Evolutionary conservation across 1,140 invertebrate species (phyloP).

Genomic region (Eriosoma lanigerum): DNA sequence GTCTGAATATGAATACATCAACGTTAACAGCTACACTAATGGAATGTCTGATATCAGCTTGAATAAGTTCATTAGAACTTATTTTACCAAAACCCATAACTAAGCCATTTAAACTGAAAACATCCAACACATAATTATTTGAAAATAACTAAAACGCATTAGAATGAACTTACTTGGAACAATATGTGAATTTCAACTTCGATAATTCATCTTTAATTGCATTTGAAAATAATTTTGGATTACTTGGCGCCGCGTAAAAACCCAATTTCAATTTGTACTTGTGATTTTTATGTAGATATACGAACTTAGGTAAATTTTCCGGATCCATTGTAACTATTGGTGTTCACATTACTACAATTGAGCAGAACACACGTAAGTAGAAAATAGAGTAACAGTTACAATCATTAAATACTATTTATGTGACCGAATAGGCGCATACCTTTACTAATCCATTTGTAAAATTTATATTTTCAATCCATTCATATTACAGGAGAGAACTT

Average conservation of each 20-base stretch:
- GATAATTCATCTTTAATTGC: slow-evolving; percentile 9
- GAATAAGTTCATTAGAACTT: slow-evolving; percentile 24
- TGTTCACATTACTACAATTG: too few relatives aligned
- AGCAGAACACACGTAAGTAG: too few relatives aligned
- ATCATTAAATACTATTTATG: too few relatives aligned
- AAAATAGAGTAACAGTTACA: too few relatives aligned
- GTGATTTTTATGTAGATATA: slow-evolving; percentile 31
- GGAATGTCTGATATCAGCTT: slow-evolving; percentile 14
- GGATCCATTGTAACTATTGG: slow-evolving; percentile 13
- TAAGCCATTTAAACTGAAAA: slow-evolving; percentile 40
- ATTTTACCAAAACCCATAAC: slow-evolving; percentile 47
- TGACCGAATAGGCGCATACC: too few relatives aligned
- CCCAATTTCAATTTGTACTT: slow-evolving; percentile 31
- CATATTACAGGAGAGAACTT: too few relatives aligned
- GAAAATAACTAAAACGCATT: not conserved
- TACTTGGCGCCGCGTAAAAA: slow-evolving; percentile 20
- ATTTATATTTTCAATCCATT: too few relatives aligned
- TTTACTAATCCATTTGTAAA: too few relatives aligned
- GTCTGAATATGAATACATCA: slow-evolving; percentile 40
- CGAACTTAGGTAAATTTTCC: slow-evolving; percentile 23
- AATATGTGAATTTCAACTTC: slow-evolving; percentile 16
- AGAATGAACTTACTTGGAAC: slow-evolving; percentile 27
- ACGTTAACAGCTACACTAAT: slow-evolving; percentile 29
- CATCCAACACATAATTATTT: not conserved
- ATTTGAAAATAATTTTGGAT: slow-evolving; percentile 45